Evolutionary conservation across 2,113 vertebrate species (phyloP).

Genomic region (Andinoacara biseriatus): DNA sequence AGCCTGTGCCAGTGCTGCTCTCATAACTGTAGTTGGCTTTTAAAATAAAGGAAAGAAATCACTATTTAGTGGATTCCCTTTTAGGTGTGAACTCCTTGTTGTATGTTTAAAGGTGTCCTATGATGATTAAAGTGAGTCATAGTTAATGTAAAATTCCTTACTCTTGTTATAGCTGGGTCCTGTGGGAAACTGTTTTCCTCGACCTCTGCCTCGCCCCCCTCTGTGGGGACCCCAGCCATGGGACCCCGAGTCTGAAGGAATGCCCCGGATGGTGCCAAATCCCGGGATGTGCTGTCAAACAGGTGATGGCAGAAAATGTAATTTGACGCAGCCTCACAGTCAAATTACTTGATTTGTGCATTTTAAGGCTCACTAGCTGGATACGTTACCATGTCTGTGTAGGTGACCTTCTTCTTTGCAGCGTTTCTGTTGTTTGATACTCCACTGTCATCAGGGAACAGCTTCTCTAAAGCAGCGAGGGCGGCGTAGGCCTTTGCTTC

Average conservation of each 20-base stretch:
- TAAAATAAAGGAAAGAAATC: constrained; percentile 23
- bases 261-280: constrained; percentile 85
- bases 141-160: constrained; percentile 38
- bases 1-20: constrained; percentile 83
- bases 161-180: constrained; percentile 85
- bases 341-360: not conserved
- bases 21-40: constrained; percentile 88
- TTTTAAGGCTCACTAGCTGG: not conserved
- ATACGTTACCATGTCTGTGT: constrained; percentile 78
- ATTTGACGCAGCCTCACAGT: not conserved
- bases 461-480: constrained; percentile 89
- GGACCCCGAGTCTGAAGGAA: constrained; percentile 77
- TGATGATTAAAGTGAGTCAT: not conserved
- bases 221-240: constrained; percentile 84
- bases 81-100: not conserved
- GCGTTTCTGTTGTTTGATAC: constrained; percentile 69
- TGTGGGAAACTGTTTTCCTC: constrained; percentile 75
- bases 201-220: constrained; percentile 82
- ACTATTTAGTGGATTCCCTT: not conserved
- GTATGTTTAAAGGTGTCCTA: not conserved
- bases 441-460: constrained; percentile 84
- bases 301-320: not conserved
- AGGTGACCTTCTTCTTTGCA: constrained; percentile 87
- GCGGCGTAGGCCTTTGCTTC: constrained; percentile 95
- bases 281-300: constrained; percentile 85